Evolutionary conservation across 1,140 invertebrate genomes (phyloP), one percentile per base, ranked within the genome.

Genomic region (Nilaparvata lugens): DNA sequence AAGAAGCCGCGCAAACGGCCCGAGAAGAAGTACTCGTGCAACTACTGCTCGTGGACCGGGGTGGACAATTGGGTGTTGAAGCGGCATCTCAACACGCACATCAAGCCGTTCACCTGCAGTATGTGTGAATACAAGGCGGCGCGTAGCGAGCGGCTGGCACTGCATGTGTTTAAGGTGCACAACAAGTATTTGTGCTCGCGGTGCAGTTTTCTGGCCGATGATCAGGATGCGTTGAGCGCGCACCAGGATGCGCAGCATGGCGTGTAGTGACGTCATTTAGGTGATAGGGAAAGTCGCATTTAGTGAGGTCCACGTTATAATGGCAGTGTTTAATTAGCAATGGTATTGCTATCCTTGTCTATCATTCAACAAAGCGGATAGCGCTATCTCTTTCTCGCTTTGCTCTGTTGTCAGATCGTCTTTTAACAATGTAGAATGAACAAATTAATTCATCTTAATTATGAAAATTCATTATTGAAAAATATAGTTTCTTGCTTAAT

Each of bases 41-140:
- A 87, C 66, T 93, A 91, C 70, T 95, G 91, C 72, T 80, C 90
- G 2, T 94, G 91, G 91, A 88, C 86, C 16, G 91, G 91, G 0
- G 89, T 89, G n/a, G 91, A 94, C 74, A 93, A 93, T 69, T 95
- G 91, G 92, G 93, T 91, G 66, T 75, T 94, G 54, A 93, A 94
- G 73, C 79, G 91, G 7, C 92, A 95, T 72, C 78, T 94, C 54
- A 94, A 94, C 74, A 94, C 91, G 16, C 92, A 95, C 73, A 81
- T 93, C 67, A 94, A 93, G 73, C 91, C 91, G 16, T 94, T 89
- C 71, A 84, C 87, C 11, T 95, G 92, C 73, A 83, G 84, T 51
- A 78, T 94, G 13, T 95, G 92, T 73, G 91, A 94, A 68, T 95
- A 93, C 74, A 93, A 93, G 77, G 91, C 91, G 45, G 91, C 90